Evolutionary conservation across 2,113 vertebrate genomes (phyloP).

Genomic region (Paraplagusia blochii): DNA sequence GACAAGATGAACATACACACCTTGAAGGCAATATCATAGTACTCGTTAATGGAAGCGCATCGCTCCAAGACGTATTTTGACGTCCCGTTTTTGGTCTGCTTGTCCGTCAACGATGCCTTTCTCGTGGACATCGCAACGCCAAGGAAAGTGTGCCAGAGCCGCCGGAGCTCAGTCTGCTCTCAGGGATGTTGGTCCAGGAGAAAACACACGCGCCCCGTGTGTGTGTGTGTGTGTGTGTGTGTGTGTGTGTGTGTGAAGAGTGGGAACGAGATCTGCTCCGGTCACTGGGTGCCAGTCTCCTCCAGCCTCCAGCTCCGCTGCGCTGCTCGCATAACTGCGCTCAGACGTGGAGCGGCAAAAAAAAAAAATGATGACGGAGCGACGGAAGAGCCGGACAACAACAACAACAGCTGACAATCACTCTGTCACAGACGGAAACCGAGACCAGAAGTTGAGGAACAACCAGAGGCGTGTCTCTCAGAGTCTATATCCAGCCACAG

Average conservation of each 20-base stretch:
- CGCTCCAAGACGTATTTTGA: slow-evolving; percentile 77
- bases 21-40: slow-evolving; percentile 80
- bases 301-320: slow-evolving; percentile 35
- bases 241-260: too few species aligned
- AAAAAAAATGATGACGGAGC: slow-evolving; percentile 17
- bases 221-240: background rate
- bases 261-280: background rate
- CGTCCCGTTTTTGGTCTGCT: slow-evolving; percentile 73
- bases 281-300: slow-evolving; percentile 55
- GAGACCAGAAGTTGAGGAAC: slow-evolving; percentile 35
- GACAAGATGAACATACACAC: slow-evolving; percentile 63
- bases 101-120: slow-evolving; percentile 66
- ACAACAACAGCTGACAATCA: slow-evolving; percentile 2
- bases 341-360: slow-evolving; percentile 25
- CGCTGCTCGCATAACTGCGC: slow-evolving; percentile 49
- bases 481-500: too few species aligned
- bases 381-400: background rate
- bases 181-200: slow-evolving; percentile 46
- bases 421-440: slow-evolving; percentile 15
- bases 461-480: background rate
- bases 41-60: slow-evolving; percentile 79
- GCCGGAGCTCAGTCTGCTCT: slow-evolving; percentile 15
- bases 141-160: slow-evolving; percentile 10
- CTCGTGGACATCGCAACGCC: slow-evolving; percentile 69
- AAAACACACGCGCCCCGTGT: slow-evolving; percentile 36